Evolutionary conservation across 2,797 vertebrate genomes (phyloP), one percentile per base, ranked within the genome.

Genomic region (Apogon hyalosoma): DNA sequence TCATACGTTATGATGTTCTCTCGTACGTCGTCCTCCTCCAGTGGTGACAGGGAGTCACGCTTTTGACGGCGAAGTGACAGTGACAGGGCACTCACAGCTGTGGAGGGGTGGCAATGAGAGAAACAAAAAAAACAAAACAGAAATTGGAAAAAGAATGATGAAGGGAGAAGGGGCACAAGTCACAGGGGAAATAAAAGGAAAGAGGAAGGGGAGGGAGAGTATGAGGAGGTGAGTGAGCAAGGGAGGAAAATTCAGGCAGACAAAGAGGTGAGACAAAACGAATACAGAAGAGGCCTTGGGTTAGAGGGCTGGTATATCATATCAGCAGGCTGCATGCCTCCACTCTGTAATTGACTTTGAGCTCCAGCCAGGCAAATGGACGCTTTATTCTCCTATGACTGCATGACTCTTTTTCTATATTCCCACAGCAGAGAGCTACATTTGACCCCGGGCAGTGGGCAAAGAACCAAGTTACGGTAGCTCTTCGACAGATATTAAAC

Each of bases 1-100:
- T 97, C 96, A 0, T 97, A 97, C 2, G 96, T 97, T 80, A 97
- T 97, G 91, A 97, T 97, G 91, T 97, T 97, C 89, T 97, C 96
- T 0, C 96, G 93, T 4, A 97, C 95, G 10, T 97, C 96, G 53
- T 97, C 96, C 73, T 97, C 96, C 79, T 97, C 96, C 61, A 96
- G 88, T 0, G 95, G 94, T 8, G 95, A 95, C 73, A 97, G 87
- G 0, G 96, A 95, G 75, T 96, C 95, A 0, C 95, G 93, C 90
- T 97, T 97, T 75, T 97, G 96, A 42, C 94, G 92, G 49, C 96
- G 94, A 84, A 97, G 88, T 3, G 96, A 96, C 83, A 93, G 79
- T 4, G 96, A 97, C 45, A 97, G 92, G 82, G 95, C 93, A 16
- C 89, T 94, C 84, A 94, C 94, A 9, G 93, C 94, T 94, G 74